phyloP scores from a whole-genome alignment of 2,113 vertebrate genomes.

The Orycteropus afer region DNA sequence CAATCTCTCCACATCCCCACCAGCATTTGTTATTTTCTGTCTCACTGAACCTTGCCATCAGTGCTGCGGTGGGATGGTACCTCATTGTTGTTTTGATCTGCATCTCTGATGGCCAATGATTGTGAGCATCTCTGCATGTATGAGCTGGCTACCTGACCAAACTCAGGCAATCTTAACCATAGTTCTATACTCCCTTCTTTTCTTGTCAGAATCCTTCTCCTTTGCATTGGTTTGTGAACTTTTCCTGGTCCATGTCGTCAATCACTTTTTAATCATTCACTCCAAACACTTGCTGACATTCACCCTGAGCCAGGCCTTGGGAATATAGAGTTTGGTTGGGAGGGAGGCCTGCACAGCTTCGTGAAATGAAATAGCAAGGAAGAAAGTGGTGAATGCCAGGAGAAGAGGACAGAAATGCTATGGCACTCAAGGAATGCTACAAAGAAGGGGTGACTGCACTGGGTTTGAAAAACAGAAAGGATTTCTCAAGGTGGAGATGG shows the following conservation, averaged over 20 bases:
- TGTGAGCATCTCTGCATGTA: too few relatives aligned
- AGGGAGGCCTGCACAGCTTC: background rate
- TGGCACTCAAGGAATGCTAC: background rate
- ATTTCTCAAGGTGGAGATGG: background rate
- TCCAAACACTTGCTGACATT: background rate
- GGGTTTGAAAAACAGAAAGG: background rate
- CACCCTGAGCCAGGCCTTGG: background rate
- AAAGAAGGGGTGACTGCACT: background rate
- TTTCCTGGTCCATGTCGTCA: background rate
- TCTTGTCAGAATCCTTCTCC: background rate
- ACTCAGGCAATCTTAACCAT: background rate
- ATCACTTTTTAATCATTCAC: background rate
- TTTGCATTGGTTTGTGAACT: background rate
- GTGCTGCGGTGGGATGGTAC: too few relatives aligned
- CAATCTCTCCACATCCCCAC: too few relatives aligned
- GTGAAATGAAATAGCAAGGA: too few relatives aligned
- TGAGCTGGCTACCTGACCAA: too few relatives aligned
- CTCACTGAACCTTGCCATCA: too few relatives aligned
- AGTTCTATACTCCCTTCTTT: background rate
- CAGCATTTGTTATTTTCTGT: too few relatives aligned
- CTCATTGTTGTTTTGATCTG: too few relatives aligned
- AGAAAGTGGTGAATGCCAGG: background rate
- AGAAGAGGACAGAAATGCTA: background rate
- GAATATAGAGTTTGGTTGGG: background rate
- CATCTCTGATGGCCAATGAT: too few relatives aligned